These are phyloP conservation scores for Drosophila arawakana DNA, from an alignment of 1,140 invertebrate genomes.

Conservation along the genomic window DNA sequence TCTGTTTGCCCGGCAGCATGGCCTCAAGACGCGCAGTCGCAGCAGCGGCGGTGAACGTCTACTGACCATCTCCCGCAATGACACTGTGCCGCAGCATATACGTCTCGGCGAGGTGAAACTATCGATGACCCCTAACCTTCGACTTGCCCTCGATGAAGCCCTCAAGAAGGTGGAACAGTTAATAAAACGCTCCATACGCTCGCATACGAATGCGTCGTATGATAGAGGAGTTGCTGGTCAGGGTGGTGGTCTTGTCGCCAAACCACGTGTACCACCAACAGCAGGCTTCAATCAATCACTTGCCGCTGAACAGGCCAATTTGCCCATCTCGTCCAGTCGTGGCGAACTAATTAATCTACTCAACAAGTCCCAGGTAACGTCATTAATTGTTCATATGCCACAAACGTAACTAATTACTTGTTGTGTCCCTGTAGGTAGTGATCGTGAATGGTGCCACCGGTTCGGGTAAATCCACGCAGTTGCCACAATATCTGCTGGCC, in stretches of 20 bases:
- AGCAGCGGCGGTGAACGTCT: slow-evolving; percentile 46
- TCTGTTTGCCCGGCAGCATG: slow-evolving; percentile 46
- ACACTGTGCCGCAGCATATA: fast-evolving
- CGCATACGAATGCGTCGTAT: neutral
- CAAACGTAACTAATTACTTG: neutral
- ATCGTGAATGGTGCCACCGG: slow-evolving; percentile 93
- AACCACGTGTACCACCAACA: slow-evolving; percentile 29
- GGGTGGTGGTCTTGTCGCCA: slow-evolving; percentile 14
- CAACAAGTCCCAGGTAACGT: slow-evolving; percentile 48
- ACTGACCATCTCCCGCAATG: slow-evolving; percentile 43
- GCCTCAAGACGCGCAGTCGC: slow-evolving; percentile 61
- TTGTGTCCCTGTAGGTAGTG: slow-evolving; percentile 70
- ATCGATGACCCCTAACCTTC: neutral
- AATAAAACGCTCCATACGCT: neutral
- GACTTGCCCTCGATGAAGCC: neutral
- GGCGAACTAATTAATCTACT: slow-evolving; percentile 34
- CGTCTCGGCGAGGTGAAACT: neutral
- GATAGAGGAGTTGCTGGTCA: neutral
- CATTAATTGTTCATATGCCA: neutral
- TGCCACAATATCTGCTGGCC: slow-evolving; percentile 96
- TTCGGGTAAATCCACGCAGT: slow-evolving; percentile 95
- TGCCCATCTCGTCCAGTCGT: slow-evolving; percentile 53
- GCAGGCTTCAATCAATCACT: slow-evolving; percentile 18
- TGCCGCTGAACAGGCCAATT: slow-evolving; percentile 28
- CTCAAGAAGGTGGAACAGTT: neutral